Conservation (phyloP, 2,113 vertebrate genomes). For the Anser cygnoides region DNA sequence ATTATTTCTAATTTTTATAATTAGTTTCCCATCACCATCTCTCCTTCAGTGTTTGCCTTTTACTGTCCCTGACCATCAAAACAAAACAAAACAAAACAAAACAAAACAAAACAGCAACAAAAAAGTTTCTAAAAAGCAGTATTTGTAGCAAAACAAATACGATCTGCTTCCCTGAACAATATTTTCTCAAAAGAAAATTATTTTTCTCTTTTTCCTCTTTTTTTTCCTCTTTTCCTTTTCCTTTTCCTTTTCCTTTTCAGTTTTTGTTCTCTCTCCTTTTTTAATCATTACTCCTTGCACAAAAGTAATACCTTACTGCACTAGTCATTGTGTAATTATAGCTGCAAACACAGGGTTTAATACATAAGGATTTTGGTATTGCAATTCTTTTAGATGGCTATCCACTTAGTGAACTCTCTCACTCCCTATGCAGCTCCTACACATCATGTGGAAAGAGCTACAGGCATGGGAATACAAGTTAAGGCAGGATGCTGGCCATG, state of each 20-base stretch:
- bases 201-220: too few relatives aligned
- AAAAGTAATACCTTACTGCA: neutral
- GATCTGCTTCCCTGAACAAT: neutral
- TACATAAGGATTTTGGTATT: neutral
- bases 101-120: too few relatives aligned
- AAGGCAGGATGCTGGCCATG: neutral
- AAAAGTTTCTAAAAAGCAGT: neutral
- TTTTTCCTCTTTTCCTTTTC: neutral
- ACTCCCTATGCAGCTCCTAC: neutral
- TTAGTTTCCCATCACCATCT: conserved; percentile 13
- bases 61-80: neutral
- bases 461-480: neutral
- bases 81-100: neutral
- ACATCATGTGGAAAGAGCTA: neutral
- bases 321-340: neutral
- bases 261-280: fast-evolving
- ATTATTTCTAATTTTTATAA: conserved; percentile 22
- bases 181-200: neutral
- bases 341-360: neutral
- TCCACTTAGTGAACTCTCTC: neutral
- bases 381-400: neutral
- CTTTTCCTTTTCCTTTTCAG: too few relatives aligned
- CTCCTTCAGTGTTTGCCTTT: neutral
- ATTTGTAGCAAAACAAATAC: neutral
- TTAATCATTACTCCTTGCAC: neutral